phyloP scores from a whole-genome alignment of 2,113 vertebrate species.

The Stigmatopora argus region DNA sequence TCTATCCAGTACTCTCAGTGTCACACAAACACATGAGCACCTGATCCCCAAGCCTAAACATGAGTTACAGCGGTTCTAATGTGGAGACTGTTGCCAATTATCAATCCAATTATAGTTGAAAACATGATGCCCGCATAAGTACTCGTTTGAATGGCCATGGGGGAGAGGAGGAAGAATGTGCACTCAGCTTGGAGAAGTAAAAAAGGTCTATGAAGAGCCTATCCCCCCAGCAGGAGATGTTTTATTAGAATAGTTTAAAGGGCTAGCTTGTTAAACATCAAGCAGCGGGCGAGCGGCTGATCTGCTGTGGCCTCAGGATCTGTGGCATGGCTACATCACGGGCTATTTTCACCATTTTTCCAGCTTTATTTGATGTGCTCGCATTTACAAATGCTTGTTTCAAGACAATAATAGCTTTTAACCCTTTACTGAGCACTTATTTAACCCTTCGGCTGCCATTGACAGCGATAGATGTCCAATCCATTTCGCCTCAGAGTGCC shows the following conservation, averaged over 20 bases:
- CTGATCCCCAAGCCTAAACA: slow-evolving; percentile 24
- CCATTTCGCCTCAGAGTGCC: too few species aligned
- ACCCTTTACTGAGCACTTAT: slow-evolving; percentile 15
- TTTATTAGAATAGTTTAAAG: slow-evolving; percentile 72
- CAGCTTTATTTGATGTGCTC: slow-evolving; percentile 61
- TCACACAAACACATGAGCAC: neutral
- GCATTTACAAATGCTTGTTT: slow-evolving; percentile 57
- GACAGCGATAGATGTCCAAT: too few species aligned
- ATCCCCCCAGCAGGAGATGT: slow-evolving; percentile 60
- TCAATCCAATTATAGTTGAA: slow-evolving; percentile 66
- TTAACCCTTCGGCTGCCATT: too few species aligned
- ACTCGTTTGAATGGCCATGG: slow-evolving; percentile 40
- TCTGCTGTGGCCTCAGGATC: slow-evolving; percentile 45
- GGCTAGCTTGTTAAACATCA: slow-evolving; percentile 70
- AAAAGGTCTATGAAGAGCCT: slow-evolving; percentile 61
- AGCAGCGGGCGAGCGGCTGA: slow-evolving; percentile 50
- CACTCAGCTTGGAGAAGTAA: slow-evolving; percentile 39
- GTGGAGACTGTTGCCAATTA: slow-evolving; percentile 59
- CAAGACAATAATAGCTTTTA: slow-evolving; percentile 64
- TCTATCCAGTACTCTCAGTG: neutral
- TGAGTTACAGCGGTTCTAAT: slow-evolving; percentile 59
- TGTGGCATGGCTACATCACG: slow-evolving; percentile 30
- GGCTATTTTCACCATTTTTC: slow-evolving; percentile 60
- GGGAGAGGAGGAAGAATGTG: slow-evolving; percentile 18
- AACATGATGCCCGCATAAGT: slow-evolving; percentile 50